Base-by-base conservation (phyloP, 1,140 invertebrate species). In the Neuroterus valhalla region DNA sequence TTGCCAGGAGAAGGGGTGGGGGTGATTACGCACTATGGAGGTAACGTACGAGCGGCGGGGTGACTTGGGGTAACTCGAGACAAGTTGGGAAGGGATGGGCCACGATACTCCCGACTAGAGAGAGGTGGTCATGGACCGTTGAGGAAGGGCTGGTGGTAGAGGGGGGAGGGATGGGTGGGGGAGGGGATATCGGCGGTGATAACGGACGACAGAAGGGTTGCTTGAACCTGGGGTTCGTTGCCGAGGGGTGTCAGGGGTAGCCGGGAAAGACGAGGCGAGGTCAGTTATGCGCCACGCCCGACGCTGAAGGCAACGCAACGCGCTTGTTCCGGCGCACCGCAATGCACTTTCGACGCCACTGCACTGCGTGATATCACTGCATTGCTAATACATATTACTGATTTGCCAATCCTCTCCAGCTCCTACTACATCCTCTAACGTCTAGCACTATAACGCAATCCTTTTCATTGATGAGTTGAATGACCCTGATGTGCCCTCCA, bases 251-350 rank as follows among this genome's bases (percentile, higher is more conserved):
- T 42, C 45, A 69, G 70, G 62, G 75, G 70, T 62, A 68, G 71
- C 52, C 50, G 17, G n/a, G 46, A 50, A 67, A 55, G 74, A 68
- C 78, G 75, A 70, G 66, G 81, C 82, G 84, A 87, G 85, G 86
- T 87, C 86, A 87, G 85, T 87, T 87, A 83, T 87, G 84, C 82
- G 84, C 84, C 85, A 87, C 84, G 84, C 85, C 85, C 86, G 84
- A 82, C 78, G 80, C 77, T 72, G 82, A 38, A 38, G 10, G 31
- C 31, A 38, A 38, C 31, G 6, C 31, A 38, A 79, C 77, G 78
- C 76, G 74, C 79, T 82, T 80, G 83, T 79, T 72, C 76, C 73
- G 79, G 82, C 74, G 73, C 77, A 79, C 81, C 81, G 82, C 82
- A 80, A 84, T 81, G 81, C 84, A 83, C 82, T 85, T 82, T 85